Percentiles rank a stretch among this genome's conserved stretches.
Evolutionary conservation across 2,797 vertebrate genomes (phyloP).

Genomic region (Masticophis lateralis): DNA sequence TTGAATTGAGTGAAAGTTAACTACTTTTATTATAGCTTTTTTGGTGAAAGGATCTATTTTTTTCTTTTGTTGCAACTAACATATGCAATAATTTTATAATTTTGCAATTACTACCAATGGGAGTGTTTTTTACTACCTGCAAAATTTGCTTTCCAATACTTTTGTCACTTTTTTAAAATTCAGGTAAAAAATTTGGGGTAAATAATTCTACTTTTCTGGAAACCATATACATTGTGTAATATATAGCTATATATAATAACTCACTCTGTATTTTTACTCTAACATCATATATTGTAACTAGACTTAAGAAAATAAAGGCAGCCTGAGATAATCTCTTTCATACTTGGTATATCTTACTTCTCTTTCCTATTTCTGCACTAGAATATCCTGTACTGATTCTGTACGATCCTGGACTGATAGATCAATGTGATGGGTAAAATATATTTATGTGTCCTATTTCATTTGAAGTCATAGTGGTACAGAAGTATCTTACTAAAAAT

Average conservation of each 20-base stretch:
- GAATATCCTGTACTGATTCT: neutral
- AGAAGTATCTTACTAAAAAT: neutral
- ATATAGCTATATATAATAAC: neutral
- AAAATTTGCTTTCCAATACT: neutral
- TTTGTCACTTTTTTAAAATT: neutral
- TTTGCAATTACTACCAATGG: neutral
- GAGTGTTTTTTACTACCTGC: neutral
- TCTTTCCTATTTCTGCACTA: neutral
- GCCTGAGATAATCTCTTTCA: neutral
- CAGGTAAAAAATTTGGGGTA: neutral
- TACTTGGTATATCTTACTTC: neutral
- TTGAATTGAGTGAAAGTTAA: neutral
- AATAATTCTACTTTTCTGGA: neutral
- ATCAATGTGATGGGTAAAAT: neutral
- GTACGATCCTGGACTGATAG: neutral
- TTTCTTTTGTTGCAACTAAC: neutral
- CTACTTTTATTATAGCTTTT: neutral
- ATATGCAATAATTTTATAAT: neutral
- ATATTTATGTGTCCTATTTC: neutral
- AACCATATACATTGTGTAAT: neutral
- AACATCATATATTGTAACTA: neutral
- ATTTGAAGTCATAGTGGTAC: neutral
- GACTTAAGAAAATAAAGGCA: neutral
- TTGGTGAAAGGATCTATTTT: neutral
- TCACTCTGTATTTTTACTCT: neutral